Conservation (phyloP, 2,797 vertebrate species). For the Pelochelys cantorii region DNA sequence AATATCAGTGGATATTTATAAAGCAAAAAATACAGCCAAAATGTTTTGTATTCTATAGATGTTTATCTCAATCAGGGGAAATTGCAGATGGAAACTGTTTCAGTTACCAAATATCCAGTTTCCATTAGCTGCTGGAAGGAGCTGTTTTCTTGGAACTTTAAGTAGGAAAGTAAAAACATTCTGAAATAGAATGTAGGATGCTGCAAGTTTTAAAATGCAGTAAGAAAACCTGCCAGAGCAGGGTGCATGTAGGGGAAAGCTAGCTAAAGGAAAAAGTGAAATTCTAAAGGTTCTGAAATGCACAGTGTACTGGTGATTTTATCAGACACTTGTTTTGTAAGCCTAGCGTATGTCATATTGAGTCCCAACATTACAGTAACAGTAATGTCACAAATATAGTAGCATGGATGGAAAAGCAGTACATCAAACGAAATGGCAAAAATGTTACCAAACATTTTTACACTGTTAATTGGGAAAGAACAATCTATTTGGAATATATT, state of each 20-base stretch:
- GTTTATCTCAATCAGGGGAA: conserved; percentile 12
- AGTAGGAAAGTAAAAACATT: conserved; percentile 48
- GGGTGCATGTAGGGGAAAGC: background rate
- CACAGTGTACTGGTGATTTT: background rate
- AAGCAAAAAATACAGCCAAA: background rate
- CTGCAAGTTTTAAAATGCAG: conserved; percentile 17
- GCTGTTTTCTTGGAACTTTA: background rate
- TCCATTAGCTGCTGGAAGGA: conserved; percentile 45
- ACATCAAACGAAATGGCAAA: background rate
- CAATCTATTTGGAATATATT: background rate
- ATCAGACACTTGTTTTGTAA: background rate
- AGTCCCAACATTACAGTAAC: background rate
- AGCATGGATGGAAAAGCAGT: background rate
- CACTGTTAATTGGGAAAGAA: background rate
- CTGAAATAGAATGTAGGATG: conserved; percentile 33
- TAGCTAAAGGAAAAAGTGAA: background rate
- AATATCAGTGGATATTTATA: background rate
- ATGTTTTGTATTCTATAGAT: background rate
- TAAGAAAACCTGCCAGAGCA: conserved; percentile 27
- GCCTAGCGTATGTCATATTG: background rate
- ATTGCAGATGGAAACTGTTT: conserved; percentile 37
- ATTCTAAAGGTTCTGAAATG: background rate
- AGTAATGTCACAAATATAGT: background rate
- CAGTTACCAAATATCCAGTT: conserved; percentile 30
- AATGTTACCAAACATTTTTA: background rate